Evolutionary conservation across 2,888 invertebrate genomes (phyloP), one percentile per base, ranked within the genome.

Genomic region (Campopleginae sp.): DNA sequence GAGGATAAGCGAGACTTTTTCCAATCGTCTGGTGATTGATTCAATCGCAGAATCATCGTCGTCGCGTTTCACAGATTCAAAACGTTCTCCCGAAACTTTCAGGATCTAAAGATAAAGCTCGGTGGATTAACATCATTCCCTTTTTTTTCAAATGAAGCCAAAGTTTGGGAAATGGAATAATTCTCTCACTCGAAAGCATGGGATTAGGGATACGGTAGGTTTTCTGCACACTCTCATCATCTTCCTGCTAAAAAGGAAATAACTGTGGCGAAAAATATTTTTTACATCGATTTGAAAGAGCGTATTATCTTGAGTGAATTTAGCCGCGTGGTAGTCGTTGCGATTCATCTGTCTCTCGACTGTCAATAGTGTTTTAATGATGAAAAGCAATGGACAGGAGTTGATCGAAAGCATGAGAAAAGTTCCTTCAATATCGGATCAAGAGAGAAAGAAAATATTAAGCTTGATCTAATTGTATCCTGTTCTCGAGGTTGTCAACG

Each of bases 1-100:
- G 17, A 88, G 78, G 33, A 66, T 84, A 68, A 88, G 82, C 27
- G 31, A 74, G 17, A 82, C 86, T 78, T 84, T 71, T 19, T 48
- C 31, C 3, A 79, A 33, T n/a, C 63, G 33, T 12, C 82, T 72
- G 48, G n/a, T 33, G 23, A 72, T 17, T n/a, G 48, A 51, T 31
- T 23, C 51, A 10, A 63, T 65, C n/a, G 68, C 51, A 6, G 54
- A 17, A 42, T 77, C n/a, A 1, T 51, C 38, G n/a, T 33, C 42
- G 12, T 17, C 23, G 51, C 12, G 10, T 42, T 65, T 33, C 23
- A 48, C 19, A 14, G 33, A 63, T 63, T 65, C 10, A 0, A n/a
- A 65, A 14, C 65, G 65, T 0, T 19, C 14, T 33, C 76, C 33
- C 6, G 12, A 1, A 2, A 76, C 12, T 38, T 42, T 33, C 14